phyloP scores from a whole-genome alignment of 1,140 invertebrate species.

The Globodera rostochiensis region DNA sequence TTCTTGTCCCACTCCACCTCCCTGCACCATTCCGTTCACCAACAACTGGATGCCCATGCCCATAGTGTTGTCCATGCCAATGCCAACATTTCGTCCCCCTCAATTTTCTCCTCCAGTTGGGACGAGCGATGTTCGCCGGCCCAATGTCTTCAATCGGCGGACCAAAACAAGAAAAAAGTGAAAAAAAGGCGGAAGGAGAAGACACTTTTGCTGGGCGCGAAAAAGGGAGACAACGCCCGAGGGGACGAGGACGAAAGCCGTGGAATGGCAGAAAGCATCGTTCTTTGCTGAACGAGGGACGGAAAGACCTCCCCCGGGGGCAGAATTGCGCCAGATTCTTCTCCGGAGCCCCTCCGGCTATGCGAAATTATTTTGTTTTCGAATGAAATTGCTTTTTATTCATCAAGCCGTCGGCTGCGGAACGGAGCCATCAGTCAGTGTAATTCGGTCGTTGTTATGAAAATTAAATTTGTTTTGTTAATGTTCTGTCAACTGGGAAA shows the following conservation, averaged over 20 bases:
- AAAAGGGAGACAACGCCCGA: not conserved
- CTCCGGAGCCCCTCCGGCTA: too few relatives aligned
- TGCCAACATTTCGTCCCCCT: not conserved
- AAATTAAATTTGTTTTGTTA: too few relatives aligned
- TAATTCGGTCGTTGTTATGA: too few relatives aligned
- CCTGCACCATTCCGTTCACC: not conserved
- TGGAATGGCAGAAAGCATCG: not conserved
- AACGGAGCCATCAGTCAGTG: too few relatives aligned
- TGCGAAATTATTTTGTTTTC: too few relatives aligned
- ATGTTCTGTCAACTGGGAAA: too few relatives aligned
- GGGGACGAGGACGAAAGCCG: not conserved
- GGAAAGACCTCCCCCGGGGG: too few relatives aligned
- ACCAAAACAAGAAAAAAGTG: not conserved
- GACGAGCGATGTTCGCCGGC: not conserved
- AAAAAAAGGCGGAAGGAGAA: not conserved
- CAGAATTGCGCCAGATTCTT: too few relatives aligned
- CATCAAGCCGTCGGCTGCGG: too few relatives aligned
- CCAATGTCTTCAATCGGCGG: not conserved
- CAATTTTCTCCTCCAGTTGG: not conserved
- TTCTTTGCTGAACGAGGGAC: not conserved
- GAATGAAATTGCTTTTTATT: too few relatives aligned
- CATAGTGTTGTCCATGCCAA: not conserved
- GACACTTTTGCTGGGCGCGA: not conserved
- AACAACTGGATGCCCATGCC: not conserved
- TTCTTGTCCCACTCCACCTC: constrained; percentile 52